Evolutionary conservation across 2,888 invertebrate species (phyloP), one percentile per base, ranked within the genome.

Genomic region (Drosophila incognita): DNA sequence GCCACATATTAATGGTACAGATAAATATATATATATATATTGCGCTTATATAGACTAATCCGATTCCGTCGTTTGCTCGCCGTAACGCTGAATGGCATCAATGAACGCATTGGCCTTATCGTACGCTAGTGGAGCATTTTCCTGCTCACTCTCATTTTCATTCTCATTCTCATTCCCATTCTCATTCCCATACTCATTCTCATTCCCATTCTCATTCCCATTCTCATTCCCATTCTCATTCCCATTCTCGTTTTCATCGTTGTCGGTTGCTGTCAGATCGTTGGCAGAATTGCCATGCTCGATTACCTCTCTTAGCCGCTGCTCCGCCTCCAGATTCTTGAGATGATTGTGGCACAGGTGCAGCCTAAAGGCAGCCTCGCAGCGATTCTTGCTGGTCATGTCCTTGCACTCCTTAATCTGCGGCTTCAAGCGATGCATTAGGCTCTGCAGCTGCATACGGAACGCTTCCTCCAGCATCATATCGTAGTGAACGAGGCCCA

Each of bases 401-500:
- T 91, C 67, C 52, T 62, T 66, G 70, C 90, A 90, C 51, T 91
- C 90, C 58, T 68, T 81, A 7, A 87, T 51, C n/a, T 80, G 71
- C 1, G 65, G 63, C 38, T 79, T 87, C 21, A 83, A 73, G 0
- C 68, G 76, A 7, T 80, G 79, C 40, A 79, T 56, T 10, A 86
- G 64, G 6, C 21, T 76, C 29, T 79, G 69, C 24, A 81, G 49
- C 29, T 92, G 71, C 61, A 81, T 75, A 15, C 66, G 81, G 13
- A 86, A 85, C 1, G 86, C 77, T 31, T 92, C 84, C 60, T 90
- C 87, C 52, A 90, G 58, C 67, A 90, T 69, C 33, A 89, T 72
- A 24, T 89, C 91, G 52, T 89, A 81, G 51, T 81, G 76, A 7
- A 87, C 72, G 5, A 92, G 53, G 2, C 91, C 92, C 63, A 92